Conservation (phyloP, 1,140 invertebrate species). For the Telenomus remus region DNA sequence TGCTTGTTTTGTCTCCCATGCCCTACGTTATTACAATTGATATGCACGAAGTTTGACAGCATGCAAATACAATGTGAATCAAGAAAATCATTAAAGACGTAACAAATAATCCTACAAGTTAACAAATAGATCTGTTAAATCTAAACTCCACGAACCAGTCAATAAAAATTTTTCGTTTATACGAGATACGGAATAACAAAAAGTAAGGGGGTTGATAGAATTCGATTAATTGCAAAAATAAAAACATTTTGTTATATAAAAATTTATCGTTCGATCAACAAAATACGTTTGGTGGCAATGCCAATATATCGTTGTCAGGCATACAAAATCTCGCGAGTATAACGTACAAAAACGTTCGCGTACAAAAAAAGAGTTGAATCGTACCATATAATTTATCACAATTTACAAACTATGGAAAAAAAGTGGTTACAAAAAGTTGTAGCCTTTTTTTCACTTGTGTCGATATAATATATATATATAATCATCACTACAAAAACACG, state of each 20-base stretch:
- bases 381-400: slow-evolving; percentile 18
- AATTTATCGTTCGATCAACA: slow-evolving; percentile 21
- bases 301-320: slow-evolving; percentile 3
- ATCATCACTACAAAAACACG: slow-evolving; percentile 18
- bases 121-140: slow-evolving; percentile 12
- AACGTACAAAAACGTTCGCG: slow-evolving; percentile 23
- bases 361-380: slow-evolving; percentile 18
- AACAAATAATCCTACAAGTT: slow-evolving; percentile 21
- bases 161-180: slow-evolving; percentile 1
- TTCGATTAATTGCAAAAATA: slow-evolving; percentile 20
- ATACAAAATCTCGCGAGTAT: slow-evolving; percentile 12
- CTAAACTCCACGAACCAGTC: slow-evolving; percentile 18
- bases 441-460: slow-evolving; percentile 4
- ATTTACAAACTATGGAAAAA: slow-evolving; percentile 27
- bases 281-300: not conserved
- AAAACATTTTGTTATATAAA: slow-evolving; percentile 21
- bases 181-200: slow-evolving; percentile 9
- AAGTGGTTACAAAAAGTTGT: slow-evolving; percentile 5
- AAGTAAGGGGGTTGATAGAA: slow-evolving; percentile 12
- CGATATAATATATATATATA: slow-evolving; percentile 10
- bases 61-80: slow-evolving; percentile 46
- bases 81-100: slow-evolving; percentile 56
- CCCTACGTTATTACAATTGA: slow-evolving; percentile 38
- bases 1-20: slow-evolving; percentile 25
- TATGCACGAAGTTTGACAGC: slow-evolving; percentile 42